These are phyloP conservation scores for Apis mellifera DNA, from an alignment of 1,140 invertebrate genomes.

Conservation along the genomic window Amel_HAv3.1 CM009942.2:8186001-8186500, in stretches of 20 bases:
- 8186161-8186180: constrained; percentile 62
- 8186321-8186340: constrained; percentile 34
- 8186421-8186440: background rate
- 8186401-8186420: background rate
- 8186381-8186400: background rate
- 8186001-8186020: too few relatives aligned
- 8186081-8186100: background rate
- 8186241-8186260: constrained; percentile 69
- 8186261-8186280: constrained; percentile 60
- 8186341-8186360: constrained; percentile 34
- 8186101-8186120: background rate
- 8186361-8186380: background rate
- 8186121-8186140: background rate
- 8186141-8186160: constrained; percentile 39
- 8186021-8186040: too few relatives aligned
- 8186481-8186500: too few relatives aligned
- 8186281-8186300: constrained; percentile 51
- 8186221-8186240: constrained; percentile 73
- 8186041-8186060: too few relatives aligned
- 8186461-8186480: too few relatives aligned
- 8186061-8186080: constrained; percentile 11
- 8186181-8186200: constrained; percentile 76
- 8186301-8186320: constrained; percentile 48
- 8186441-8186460: too few relatives aligned
- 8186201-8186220: constrained; percentile 76